These are phyloP conservation scores for Ganaspis sp. DNA, from an alignment of 1,140 invertebrate genomes.

Conservation along the genomic window DNA sequence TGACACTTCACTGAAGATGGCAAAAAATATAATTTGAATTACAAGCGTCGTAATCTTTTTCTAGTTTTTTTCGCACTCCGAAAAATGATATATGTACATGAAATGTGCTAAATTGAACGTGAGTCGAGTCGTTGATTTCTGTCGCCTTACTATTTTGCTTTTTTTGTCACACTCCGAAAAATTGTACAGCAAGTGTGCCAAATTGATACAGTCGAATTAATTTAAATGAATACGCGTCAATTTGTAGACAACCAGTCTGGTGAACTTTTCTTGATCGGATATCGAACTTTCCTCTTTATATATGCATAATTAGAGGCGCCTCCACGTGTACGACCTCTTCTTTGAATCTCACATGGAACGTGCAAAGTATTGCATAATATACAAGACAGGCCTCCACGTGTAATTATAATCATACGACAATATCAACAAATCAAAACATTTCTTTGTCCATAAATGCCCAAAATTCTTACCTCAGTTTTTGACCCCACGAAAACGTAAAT, in stretches of 20 bases:
- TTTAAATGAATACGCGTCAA: neutral
- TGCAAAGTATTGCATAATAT: slow-evolving; percentile 22
- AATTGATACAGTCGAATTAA: neutral
- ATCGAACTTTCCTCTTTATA: neutral
- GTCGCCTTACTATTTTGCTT: too few relatives aligned
- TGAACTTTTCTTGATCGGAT: slow-evolving; percentile 11
- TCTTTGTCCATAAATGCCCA: neutral
- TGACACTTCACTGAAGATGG: too few relatives aligned
- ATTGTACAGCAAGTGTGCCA: too few relatives aligned
- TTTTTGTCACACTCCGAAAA: too few relatives aligned
- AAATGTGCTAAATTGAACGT: too few relatives aligned
- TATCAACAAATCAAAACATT: neutral
- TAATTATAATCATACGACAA: slow-evolving; percentile 10
- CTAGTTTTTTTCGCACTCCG: too few relatives aligned
- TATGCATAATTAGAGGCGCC: neutral
- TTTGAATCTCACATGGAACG: neutral
- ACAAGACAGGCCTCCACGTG: neutral
- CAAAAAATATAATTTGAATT: too few relatives aligned
- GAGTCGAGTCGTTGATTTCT: too few relatives aligned
- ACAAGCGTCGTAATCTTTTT: too few relatives aligned
- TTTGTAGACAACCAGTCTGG: neutral
- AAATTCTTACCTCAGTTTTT: too few relatives aligned
- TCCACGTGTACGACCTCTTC: slow-evolving; percentile 23
- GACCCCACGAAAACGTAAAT: too few relatives aligned
- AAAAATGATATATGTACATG: too few relatives aligned